Percentiles rank a stretch among this genome's conserved stretches.
phyloP scores from a whole-genome alignment of 2,797 vertebrate species.

The Lacerta bilineata region DNA sequence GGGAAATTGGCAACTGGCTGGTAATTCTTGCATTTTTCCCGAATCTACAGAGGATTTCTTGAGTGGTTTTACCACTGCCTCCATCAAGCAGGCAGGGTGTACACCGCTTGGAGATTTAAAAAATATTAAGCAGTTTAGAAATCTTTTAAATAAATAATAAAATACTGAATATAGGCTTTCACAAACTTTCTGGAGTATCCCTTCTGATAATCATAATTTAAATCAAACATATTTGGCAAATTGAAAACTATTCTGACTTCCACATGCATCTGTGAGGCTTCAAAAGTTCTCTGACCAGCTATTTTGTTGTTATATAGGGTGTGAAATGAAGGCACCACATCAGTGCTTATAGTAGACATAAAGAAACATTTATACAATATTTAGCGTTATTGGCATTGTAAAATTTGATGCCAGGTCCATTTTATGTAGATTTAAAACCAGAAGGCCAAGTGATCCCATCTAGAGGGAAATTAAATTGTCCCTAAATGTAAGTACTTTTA shows the following conservation, averaged over 20 bases:
- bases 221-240: neutral
- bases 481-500: constrained; percentile 46
- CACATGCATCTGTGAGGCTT: neutral
- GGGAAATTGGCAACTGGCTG: too few species aligned
- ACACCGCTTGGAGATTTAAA: too few species aligned
- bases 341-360: neutral
- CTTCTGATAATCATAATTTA: neutral
- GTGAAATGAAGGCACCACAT: neutral
- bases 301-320: neutral
- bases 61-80: too few species aligned
- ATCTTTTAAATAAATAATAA: too few species aligned
- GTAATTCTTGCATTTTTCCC: too few species aligned
- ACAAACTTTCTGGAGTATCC: neutral
- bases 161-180: neutral
- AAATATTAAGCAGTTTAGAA: too few species aligned
- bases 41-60: too few species aligned
- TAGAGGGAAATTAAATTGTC: constrained; percentile 50
- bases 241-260: neutral
- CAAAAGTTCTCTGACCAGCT: neutral
- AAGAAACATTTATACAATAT: constrained; percentile 7
- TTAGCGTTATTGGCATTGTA: constrained; percentile 1
- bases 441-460: constrained; percentile 49
- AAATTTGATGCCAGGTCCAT: constrained; percentile 23
- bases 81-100: too few species aligned
- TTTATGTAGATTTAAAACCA: constrained; percentile 22